Percentiles rank a stretch among this genome's conserved stretches.
Evolutionary conservation across 2,113 vertebrate species (phyloP).

Genomic region (Cynocephalus volans): DNA sequence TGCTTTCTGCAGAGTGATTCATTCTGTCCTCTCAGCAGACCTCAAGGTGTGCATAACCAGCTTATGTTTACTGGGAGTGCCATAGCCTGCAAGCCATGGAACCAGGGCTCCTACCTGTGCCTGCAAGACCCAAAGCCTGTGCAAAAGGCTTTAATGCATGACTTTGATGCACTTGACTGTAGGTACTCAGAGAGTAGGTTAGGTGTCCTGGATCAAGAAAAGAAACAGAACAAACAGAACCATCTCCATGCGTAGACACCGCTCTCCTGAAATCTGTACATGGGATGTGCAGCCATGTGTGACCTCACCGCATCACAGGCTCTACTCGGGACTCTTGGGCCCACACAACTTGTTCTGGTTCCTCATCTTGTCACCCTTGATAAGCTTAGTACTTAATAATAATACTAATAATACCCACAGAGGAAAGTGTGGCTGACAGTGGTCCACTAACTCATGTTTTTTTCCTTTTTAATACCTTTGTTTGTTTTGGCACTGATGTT

Average conservation of each 20-base stretch:
- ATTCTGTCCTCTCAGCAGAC: fast-evolving
- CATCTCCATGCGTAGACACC: not conserved
- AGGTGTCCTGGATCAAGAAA: not conserved
- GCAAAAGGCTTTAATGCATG: fast-evolving
- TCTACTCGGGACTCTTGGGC: fast-evolving
- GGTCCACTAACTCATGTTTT: fast-evolving
- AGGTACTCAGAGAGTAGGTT: fast-evolving
- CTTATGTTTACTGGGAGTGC: fast-evolving
- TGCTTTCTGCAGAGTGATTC: fast-evolving
- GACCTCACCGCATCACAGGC: fast-evolving
- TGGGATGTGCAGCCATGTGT: fast-evolving
- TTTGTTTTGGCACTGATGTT: not conserved
- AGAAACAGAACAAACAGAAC: fast-evolving
- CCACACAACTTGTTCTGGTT: too few relatives aligned
- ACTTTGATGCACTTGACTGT: fast-evolving
- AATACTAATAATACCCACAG: not conserved
- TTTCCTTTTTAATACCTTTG: not conserved
- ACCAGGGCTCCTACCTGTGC: too few relatives aligned
- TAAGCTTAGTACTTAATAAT: not conserved
- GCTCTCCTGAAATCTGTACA: fast-evolving
- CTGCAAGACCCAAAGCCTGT: not conserved
- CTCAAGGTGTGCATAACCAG: fast-evolving
- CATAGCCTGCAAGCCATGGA: fast-evolving
- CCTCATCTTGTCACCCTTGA: too few relatives aligned
- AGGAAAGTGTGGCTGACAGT: fast-evolving